Evolutionary conservation across 2,888 invertebrate species (phyloP), one percentile per base, ranked within the genome.

Genomic region (Ommatoiulus sabulosus): DNA sequence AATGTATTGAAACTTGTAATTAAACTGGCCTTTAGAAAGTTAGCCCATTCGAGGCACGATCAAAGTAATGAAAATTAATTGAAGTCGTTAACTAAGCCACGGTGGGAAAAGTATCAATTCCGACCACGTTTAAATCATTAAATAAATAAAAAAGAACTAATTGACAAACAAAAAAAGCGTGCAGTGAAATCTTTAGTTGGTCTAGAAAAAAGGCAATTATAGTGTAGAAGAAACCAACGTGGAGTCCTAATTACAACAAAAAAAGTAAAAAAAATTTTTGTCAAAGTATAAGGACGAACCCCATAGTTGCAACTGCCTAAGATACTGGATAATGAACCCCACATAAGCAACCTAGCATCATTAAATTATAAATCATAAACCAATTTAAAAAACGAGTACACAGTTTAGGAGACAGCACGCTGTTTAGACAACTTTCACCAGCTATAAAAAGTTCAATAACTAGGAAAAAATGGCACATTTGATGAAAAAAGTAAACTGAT

Each of bases 141-240:
- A 20, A 63, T 4, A 63, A 63, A 63, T 63, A 20, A 63, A 20
- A 63, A 17, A 63, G 52, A 57, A 57, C 57, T 63, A 63, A 20
- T 63, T 63, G 63, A 63, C 63, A 63, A 63, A 63, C 63, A n/a
- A 63, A 63, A 63, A 63, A 63, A 20, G n/a, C 63, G 63, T 63
- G 63, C 63, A 6, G 63, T 15, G 63, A 63, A 20, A 63, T 63
- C 20, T 63, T 63, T 20, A 63, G 63, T 63, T 35, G 63, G 63
- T 63, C 20, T 63, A n/a, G 0, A 20, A 63, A 63, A 48, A 63
- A 63, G 3, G 20, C 20, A 63, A 63, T 63, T 63, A 63, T 10
- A 12, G 48, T 12, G 48, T 12, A 48, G 7, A 12, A 20, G 20
- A 20, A 63, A 3, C 63, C n/a, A 6, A 0, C 20, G n/a, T 63